Conservation (phyloP, 2,888 invertebrate genomes). For the Bibio marci region DNA sequence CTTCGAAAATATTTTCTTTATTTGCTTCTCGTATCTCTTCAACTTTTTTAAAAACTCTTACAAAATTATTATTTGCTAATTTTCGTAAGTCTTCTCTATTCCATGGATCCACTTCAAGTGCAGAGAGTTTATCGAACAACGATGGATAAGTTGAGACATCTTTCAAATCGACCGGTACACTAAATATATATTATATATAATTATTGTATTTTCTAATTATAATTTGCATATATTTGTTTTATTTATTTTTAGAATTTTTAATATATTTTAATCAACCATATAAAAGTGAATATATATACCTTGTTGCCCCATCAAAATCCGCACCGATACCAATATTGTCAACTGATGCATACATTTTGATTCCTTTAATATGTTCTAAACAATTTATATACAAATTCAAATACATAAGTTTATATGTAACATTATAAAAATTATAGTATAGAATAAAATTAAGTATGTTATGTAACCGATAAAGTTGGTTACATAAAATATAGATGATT, state of each 20-base stretch:
- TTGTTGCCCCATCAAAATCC: slow-evolving; percentile 32
- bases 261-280: background rate
- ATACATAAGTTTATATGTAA: too few relatives aligned
- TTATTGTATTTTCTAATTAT: too few relatives aligned
- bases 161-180: slow-evolving; percentile 45
- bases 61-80: slow-evolving; percentile 31
- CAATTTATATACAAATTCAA: too few relatives aligned
- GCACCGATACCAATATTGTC: slow-evolving; percentile 36
- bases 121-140: slow-evolving; percentile 42
- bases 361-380: slow-evolving; percentile 36
- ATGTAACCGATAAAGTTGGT: too few relatives aligned
- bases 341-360: slow-evolving; percentile 30
- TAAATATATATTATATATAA: slow-evolving; percentile 30
- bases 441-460: too few relatives aligned
- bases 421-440: too few relatives aligned
- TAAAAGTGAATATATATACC: background rate
- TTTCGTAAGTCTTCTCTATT: slow-evolving; percentile 29
- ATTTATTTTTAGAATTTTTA: too few relatives aligned
- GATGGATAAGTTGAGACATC: slow-evolving; percentile 53
- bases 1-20: too few relatives aligned
- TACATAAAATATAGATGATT: too few relatives aligned
- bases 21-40: slow-evolving; percentile 15
- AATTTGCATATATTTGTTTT: too few relatives aligned
- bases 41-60: slow-evolving; percentile 30
- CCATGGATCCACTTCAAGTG: slow-evolving; percentile 18